Conservation (phyloP, 1,140 invertebrate species). For the Drosophila oshimai region DNA sequence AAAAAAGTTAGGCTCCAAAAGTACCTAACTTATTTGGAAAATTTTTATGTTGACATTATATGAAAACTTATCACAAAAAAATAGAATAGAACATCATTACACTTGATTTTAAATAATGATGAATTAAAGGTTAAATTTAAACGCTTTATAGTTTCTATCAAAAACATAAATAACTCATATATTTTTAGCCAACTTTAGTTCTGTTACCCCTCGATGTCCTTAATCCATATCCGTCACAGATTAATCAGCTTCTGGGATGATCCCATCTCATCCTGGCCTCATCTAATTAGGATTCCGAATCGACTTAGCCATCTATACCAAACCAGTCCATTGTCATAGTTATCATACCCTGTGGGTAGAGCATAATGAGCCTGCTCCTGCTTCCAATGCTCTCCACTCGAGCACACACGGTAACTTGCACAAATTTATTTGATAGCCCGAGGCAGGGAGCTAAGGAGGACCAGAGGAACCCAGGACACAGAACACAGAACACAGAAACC, state of each 20-base stretch:
- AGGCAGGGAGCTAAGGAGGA: conserved; percentile 8
- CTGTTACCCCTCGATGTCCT: not conserved
- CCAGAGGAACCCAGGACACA: not conserved
- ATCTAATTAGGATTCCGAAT: conserved; percentile 23
- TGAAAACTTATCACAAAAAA: too few relatives aligned
- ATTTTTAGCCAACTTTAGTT: not conserved
- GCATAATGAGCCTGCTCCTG: conserved; percentile 50
- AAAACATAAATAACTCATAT: too few relatives aligned
- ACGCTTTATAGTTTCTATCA: too few relatives aligned
- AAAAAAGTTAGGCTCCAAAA: too few relatives aligned
- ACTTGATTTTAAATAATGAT: too few relatives aligned
- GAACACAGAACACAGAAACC: not conserved
- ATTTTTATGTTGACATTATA: too few relatives aligned
- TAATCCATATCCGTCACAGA: not conserved
- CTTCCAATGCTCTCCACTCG: conserved; percentile 20
- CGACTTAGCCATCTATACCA: not conserved
- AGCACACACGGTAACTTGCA: conserved; percentile 50
- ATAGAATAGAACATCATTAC: too few relatives aligned
- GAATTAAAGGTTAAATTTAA: too few relatives aligned
- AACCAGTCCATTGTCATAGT: conserved; percentile 14
- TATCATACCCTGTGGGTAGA: conserved; percentile 44
- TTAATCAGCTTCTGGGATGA: not conserved
- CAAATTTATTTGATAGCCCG: conserved; percentile 57
- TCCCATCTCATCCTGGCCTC: not conserved
- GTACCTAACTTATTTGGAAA: too few relatives aligned